Evolutionary conservation across 2,888 invertebrate genomes (phyloP).

Genomic region (Callosobruchus maculatus): DNA sequence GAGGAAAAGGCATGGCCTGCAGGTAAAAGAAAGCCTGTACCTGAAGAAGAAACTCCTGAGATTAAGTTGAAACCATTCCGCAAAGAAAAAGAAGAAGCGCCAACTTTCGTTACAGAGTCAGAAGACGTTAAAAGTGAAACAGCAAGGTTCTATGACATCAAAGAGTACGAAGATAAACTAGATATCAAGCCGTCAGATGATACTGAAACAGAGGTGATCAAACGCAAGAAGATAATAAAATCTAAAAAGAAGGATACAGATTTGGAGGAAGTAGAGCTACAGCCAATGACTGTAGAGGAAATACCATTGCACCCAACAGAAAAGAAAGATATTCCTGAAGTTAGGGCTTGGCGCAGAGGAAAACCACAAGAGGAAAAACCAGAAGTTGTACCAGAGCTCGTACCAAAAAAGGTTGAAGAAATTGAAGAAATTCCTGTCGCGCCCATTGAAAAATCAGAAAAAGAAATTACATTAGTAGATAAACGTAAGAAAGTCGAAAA

Average conservation of each 20-base stretch:
- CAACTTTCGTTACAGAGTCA: conserved; percentile 44
- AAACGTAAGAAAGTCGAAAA: conserved; percentile 28
- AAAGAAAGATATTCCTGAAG: conserved; percentile 35
- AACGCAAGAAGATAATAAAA: conserved; percentile 17
- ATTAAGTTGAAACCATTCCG: conserved; percentile 43
- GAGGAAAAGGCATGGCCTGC: conserved; percentile 39
- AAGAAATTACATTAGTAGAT: conserved; percentile 50
- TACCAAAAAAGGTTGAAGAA: conserved; percentile 36
- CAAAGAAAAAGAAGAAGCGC: conserved; percentile 31
- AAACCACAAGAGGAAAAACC: conserved; percentile 33
- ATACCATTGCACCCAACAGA: conserved; percentile 41
- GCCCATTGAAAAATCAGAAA: conserved; percentile 44
- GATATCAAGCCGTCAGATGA: conserved; percentile 22
- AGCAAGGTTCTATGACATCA: conserved; percentile 33
- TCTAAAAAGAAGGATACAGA: conserved; percentile 44
- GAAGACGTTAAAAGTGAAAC: conserved; percentile 39
- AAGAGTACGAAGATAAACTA: conserved; percentile 32
- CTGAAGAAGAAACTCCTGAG: conserved; percentile 49
- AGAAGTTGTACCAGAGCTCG: conserved; percentile 33
- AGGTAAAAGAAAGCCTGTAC: conserved; percentile 41
- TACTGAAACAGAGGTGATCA: not conserved
- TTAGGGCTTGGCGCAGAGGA: conserved; percentile 19
- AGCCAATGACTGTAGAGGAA: conserved; percentile 20
- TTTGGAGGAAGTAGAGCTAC: conserved; percentile 29
- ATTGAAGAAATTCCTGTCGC: conserved; percentile 36